phyloP scores from a whole-genome alignment of 35 echinoderm and acorn worm species.

The Ophiothrix spiculata region DNA sequence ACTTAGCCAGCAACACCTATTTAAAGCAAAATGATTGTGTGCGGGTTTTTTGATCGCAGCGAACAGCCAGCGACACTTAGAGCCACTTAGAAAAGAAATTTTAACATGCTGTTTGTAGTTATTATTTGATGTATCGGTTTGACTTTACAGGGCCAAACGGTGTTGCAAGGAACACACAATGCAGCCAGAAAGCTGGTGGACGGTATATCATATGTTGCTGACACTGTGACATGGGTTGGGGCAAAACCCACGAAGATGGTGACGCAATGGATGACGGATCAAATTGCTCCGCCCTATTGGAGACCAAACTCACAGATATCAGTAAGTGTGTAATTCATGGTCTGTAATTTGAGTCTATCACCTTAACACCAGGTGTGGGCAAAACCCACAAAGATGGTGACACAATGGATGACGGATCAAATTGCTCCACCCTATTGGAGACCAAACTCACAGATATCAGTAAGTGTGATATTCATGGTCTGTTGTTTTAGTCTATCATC shows the following conservation, averaged over 20 bases:
- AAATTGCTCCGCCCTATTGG: slow-evolving; percentile 97
- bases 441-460: slow-evolving; percentile 82
- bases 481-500: neutral
- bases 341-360: neutral
- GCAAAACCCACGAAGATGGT: slow-evolving; percentile 91
- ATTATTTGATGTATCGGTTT: neutral
- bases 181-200: slow-evolving; percentile 82
- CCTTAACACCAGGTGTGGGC: neutral
- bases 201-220: slow-evolving; percentile 75
- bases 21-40: no score
- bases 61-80: no score
- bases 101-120: neutral
- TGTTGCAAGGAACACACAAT: slow-evolving; percentile 95
- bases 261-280: slow-evolving; percentile 96
- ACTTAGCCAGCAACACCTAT: no score
- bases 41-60: no score
- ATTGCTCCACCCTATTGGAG: slow-evolving; percentile 96
- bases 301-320: slow-evolving; percentile 81
- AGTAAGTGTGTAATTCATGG: slow-evolving; percentile 32
- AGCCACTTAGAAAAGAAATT: no score
- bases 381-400: slow-evolving; percentile 92
- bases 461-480: no score
- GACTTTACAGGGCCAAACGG: slow-evolving; percentile 65
- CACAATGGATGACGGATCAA: slow-evolving; percentile 97
- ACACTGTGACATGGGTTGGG: slow-evolving; percentile 74